phyloP scores from a whole-genome alignment of 1,140 invertebrate genomes.

The Yoshiicerus persimilis region DNA sequence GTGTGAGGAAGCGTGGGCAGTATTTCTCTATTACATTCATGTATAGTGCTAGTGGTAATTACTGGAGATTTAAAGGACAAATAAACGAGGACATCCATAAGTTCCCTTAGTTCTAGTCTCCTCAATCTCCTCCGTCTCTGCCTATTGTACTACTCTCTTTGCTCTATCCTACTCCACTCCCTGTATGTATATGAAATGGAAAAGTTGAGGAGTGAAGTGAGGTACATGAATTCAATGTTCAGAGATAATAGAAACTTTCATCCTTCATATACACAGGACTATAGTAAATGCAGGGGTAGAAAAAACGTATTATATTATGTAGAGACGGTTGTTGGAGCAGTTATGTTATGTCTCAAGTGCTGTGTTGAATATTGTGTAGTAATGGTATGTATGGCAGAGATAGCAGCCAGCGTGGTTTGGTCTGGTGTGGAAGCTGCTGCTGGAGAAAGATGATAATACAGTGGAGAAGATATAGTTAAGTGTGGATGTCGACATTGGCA shows the following conservation, averaged over 20 bases:
- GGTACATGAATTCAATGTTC: neutral
- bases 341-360: too few relatives aligned
- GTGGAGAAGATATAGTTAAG: neutral
- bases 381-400: neutral
- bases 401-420: neutral
- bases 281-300: too few relatives aligned
- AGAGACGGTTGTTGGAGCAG: neutral
- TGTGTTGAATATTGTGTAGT: neutral
- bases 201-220: neutral
- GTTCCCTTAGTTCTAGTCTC: neutral
- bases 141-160: neutral
- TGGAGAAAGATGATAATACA: neutral
- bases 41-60: neutral
- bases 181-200: neutral
- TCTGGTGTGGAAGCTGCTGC: neutral
- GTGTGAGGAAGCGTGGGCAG: neutral
- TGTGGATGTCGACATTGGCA: neutral
- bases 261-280: neutral
- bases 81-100: neutral
- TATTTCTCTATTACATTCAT: neutral
- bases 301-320: neutral
- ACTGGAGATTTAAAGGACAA: conserved; percentile 3
- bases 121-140: neutral
- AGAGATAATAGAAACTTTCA: neutral
- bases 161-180: neutral